phyloP scores from a whole-genome alignment of 2,797 vertebrate species.

The Myoxocephalus aenaeus region DNA sequence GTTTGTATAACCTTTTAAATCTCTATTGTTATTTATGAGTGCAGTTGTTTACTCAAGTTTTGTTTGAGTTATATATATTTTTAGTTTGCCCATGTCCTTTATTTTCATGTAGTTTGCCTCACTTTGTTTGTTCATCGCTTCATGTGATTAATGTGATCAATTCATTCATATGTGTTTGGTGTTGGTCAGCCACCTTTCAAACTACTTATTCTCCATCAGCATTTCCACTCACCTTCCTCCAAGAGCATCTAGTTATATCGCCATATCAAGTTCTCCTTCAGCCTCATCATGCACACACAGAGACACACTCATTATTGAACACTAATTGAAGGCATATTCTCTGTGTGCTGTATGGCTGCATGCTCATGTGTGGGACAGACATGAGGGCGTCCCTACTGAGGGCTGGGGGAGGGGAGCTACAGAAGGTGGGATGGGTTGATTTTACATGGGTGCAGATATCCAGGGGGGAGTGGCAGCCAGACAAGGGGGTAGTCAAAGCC shows the following conservation, averaged over 20 bases:
- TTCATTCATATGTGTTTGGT: background rate
- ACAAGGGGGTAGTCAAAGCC: constrained; percentile 66
- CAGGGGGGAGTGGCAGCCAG: constrained; percentile 58
- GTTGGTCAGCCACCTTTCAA: background rate
- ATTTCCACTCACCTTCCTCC: background rate
- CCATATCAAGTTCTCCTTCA: background rate
- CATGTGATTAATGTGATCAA: constrained; percentile 4
- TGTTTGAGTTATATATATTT: background rate
- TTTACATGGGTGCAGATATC: constrained; percentile 58
- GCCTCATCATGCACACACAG: constrained; percentile 12
- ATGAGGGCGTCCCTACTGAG: constrained; percentile 28
- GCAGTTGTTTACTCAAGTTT: constrained; percentile 3
- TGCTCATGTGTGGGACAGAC: constrained; percentile 33
- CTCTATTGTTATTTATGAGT: background rate
- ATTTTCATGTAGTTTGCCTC: background rate
- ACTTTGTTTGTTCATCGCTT: background rate
- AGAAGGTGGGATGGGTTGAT: constrained; percentile 50
- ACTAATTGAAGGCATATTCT: constrained; percentile 55
- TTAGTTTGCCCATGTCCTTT: background rate
- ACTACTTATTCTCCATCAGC: background rate
- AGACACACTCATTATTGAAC: constrained; percentile 27
- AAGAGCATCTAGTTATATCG: background rate
- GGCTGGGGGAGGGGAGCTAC: constrained; percentile 45
- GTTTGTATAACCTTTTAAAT: background rate
- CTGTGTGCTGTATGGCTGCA: constrained; percentile 10